Conservation (phyloP, 2,888 invertebrate species). For the Drosophila atroscutellata region DNA sequence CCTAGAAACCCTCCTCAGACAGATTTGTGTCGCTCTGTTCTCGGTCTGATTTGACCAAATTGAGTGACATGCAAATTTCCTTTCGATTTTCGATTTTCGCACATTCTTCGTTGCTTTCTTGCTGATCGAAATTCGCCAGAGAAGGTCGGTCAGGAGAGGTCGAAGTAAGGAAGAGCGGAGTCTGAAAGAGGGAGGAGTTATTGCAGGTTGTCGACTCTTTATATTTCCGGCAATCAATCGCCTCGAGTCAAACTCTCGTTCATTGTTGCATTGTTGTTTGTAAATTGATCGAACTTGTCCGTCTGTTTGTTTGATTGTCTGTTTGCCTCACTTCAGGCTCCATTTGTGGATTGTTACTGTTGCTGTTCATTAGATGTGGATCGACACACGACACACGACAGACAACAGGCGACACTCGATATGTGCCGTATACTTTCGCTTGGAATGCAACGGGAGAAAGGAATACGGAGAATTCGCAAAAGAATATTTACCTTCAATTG, state of each 20-base stretch:
- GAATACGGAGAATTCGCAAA: slow-evolving; percentile 34
- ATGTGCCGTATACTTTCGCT: slow-evolving; percentile 61
- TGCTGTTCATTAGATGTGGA: slow-evolving; percentile 57
- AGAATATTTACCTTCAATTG: slow-evolving; percentile 36
- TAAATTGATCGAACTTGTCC: slow-evolving; percentile 59
- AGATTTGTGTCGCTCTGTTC: slow-evolving; percentile 57
- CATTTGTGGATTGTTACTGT: slow-evolving; percentile 29
- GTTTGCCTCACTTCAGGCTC: slow-evolving; percentile 36
- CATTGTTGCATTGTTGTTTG: slow-evolving; percentile 60
- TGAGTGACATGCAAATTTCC: slow-evolving; percentile 79
- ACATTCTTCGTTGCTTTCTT: slow-evolving; percentile 56
- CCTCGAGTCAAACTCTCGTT: slow-evolving; percentile 59
- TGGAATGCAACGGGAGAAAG: slow-evolving; percentile 60
- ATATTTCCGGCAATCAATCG: slow-evolving; percentile 78
- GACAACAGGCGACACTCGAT: slow-evolving; percentile 3
- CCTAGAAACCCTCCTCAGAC: slow-evolving; percentile 44
- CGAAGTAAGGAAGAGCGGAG: neutral
- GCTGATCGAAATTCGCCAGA: slow-evolving; percentile 57
- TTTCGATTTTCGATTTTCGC: slow-evolving; percentile 65
- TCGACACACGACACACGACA: slow-evolving; percentile 10
- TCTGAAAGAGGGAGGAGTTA: slow-evolving; percentile 44
- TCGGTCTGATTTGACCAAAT: slow-evolving; percentile 53
- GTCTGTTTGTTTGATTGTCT: slow-evolving; percentile 40
- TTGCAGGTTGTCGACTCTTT: slow-evolving; percentile 59
- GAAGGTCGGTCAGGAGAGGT: slow-evolving; percentile 46